Evolutionary conservation across 2,888 invertebrate species (phyloP).

Genomic region (Brachypalpus laphriformis): DNA sequence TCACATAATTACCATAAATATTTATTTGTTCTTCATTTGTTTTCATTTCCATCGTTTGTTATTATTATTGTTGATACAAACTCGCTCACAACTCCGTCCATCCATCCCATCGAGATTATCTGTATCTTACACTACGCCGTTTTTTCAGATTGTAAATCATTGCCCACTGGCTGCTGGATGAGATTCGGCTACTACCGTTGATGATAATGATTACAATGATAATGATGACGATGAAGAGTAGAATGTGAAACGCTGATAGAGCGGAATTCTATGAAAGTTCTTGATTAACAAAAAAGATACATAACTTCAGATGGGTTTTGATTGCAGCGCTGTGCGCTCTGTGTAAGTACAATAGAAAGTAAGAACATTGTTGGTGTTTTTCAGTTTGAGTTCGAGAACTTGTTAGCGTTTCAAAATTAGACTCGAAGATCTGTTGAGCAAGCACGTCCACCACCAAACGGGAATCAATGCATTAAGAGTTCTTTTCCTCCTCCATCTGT

Average conservation of each 20-base stretch:
- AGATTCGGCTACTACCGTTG: background rate
- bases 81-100: background rate
- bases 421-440: background rate
- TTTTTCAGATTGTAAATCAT: slow-evolving; percentile 9
- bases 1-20: slow-evolving; percentile 68
- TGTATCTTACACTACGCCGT: background rate
- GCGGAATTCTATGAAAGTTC: slow-evolving; percentile 28
- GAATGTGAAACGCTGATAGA: slow-evolving; percentile 29
- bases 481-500: background rate
- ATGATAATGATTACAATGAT: background rate
- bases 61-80: slow-evolving; percentile 38
- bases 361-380: background rate
- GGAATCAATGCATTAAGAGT: background rate
- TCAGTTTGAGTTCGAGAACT: slow-evolving; percentile 10
- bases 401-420: slow-evolving; percentile 14
- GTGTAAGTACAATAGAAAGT: slow-evolving; percentile 13
- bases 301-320: background rate
- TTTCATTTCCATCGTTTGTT: slow-evolving; percentile 57
- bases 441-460: slow-evolving; percentile 10
- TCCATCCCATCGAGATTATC: background rate
- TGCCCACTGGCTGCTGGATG: background rate
- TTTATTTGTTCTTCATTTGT: slow-evolving; percentile 67
- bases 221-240: background rate
- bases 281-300: slow-evolving; percentile 19
- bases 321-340: slow-evolving; percentile 17